Percentiles rank a stretch among this genome's conserved stretches.
phyloP scores from a whole-genome alignment of 2,888 invertebrate species.

The Erynnis tages region DNA sequence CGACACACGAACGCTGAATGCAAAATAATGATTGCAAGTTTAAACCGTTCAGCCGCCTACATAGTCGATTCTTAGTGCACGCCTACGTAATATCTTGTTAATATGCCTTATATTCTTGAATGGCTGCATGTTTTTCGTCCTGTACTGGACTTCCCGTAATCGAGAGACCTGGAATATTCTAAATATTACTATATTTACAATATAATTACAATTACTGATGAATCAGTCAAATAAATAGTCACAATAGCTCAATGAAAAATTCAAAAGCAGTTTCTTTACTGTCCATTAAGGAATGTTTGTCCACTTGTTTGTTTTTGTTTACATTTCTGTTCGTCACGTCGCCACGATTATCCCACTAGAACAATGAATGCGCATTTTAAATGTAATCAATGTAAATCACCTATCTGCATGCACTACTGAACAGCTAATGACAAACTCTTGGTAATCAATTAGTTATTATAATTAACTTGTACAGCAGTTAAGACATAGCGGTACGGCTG shows the following conservation, averaged over 20 bases:
- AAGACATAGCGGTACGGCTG: not conserved
- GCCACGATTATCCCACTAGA: slow-evolving; percentile 22
- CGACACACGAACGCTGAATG: slow-evolving; percentile 5
- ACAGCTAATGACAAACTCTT: slow-evolving; percentile 19
- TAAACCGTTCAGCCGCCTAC: not conserved
- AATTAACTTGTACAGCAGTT: slow-evolving; percentile 2
- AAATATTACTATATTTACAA: no score
- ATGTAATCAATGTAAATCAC: slow-evolving; percentile 24
- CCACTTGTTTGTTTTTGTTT: slow-evolving; percentile 24
- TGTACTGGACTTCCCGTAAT: no score
- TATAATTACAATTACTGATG: no score
- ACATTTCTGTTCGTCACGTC: slow-evolving; percentile 12
- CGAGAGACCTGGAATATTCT: no score
- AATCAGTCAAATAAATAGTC: no score
- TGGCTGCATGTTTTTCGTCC: no score
- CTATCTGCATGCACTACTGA: slow-evolving; percentile 20
- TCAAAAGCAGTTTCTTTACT: not conserved
- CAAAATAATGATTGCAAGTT: slow-evolving; percentile 6
- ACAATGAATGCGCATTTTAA: slow-evolving; percentile 26
- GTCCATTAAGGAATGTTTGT: slow-evolving; percentile 6
- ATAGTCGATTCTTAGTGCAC: no score
- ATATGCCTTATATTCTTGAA: no score
- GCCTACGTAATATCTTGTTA: no score
- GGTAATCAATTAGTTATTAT: slow-evolving; percentile 25
- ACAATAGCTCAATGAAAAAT: not conserved